Base-by-base conservation (phyloP, 2,113 vertebrate species). In the Brachyhypopomus occidentalis region DNA sequence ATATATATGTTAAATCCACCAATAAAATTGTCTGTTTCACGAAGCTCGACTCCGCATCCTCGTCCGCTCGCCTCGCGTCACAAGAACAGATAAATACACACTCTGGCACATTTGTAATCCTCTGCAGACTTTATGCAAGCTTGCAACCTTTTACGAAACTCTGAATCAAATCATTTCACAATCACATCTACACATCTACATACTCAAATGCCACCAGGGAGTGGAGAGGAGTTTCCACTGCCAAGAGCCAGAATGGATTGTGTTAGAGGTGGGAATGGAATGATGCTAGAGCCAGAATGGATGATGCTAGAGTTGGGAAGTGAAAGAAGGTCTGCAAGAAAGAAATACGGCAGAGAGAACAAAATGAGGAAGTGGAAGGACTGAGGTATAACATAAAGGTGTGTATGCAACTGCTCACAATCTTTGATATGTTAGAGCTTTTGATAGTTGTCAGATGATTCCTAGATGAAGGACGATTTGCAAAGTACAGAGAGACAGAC, bases 101-200 rank as follows among this genome's bases (percentile, higher is more conserved):
- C 11, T 17, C 17, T 60, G 30, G 23, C 55, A 77, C 1, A 74
- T 74, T 19, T 34, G 38, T 67, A 66, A 11, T 11, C 8, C 67
- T 77, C 62, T 52, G n/a, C 20, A 36, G 75, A 41, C n/a, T 74
- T 69, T 58, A 52, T 59, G 48, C 70, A 77, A 74, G 45, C 22
- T 64, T 73, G 48, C 34, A 83, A 34, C 45, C 82, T 36, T 20
- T 25, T 48, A 75, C 38, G 55, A 56, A 58, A 30, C 34, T 56
- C 30, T 71, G 45, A 79, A 66, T 83, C 66, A 66, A 63, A 36
- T 58, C 9, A 16, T 19, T 30, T 52, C 45, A 12, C 9, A 67
- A 60, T n/a, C n/a, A n/a, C n/a, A n/a, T n/a, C n/a, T n/a, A n/a
- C n/a, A n/a, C n/a, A n/a, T 75, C 20, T 5, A 1, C 76, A 71